phyloP scores from a whole-genome alignment of 2,888 invertebrate species.

The Pseudoips prasinana region DNA sequence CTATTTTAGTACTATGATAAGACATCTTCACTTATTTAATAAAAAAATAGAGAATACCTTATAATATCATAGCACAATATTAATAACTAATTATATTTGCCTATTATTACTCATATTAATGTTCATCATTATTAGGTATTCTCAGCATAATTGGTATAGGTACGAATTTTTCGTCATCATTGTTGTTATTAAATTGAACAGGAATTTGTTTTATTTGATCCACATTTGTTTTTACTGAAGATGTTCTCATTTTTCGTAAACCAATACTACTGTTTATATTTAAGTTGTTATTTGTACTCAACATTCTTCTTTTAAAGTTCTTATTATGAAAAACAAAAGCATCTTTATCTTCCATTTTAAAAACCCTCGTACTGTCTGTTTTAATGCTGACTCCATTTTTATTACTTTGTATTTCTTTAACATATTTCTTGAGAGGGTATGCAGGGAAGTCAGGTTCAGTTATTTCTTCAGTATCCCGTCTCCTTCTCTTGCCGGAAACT shows the following conservation, averaged over 20 bases:
- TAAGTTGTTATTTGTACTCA: constrained; percentile 15
- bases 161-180: constrained; percentile 45
- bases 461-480: constrained; percentile 67
- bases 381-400: constrained; percentile 1
- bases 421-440: constrained; percentile 28
- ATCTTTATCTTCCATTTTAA: constrained; percentile 6
- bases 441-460: constrained; percentile 26
- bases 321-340: constrained; percentile 6
- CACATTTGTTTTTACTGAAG: constrained; percentile 22
- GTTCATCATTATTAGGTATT: too few species aligned
- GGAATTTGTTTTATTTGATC: constrained; percentile 12
- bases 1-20: too few species aligned
- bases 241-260: constrained; percentile 4
- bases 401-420: constrained; percentile 11
- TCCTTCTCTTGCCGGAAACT: constrained; percentile 83
- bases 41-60: too few species aligned
- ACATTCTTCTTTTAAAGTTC: constrained; percentile 21
- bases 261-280: constrained; percentile 14
- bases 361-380: neutral
- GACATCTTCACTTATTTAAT: too few species aligned
- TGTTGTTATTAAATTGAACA: constrained; percentile 20
- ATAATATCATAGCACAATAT: too few species aligned
- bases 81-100: too few species aligned
- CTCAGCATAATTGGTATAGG: constrained; percentile 52
- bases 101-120: too few species aligned